Base-by-base conservation (phyloP, 2,113 vertebrate species). In the Nyctereutes procyonoides region DNA sequence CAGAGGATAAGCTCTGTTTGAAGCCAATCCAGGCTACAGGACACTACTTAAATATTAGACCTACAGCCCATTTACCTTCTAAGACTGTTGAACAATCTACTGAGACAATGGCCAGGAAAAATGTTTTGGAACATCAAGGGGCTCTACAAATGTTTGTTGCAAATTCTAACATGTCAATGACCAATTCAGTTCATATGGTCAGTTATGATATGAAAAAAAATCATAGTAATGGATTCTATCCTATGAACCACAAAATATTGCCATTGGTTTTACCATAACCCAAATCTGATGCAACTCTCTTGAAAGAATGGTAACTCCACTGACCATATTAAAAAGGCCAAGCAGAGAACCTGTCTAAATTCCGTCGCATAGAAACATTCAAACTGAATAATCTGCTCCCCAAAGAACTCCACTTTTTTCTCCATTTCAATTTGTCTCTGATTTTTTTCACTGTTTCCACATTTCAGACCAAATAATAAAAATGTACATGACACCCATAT, bases 151-250 rank as follows among this genome's bases (percentile, higher is more conserved):
- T 35, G 26, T 77, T 43, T 79, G 35, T 35, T 82, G 35, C 20
- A 71, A 90, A 85, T 48, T 96, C 62, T 95, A 96, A 67, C 28
- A 84, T 55, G 35, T 92, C 74, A 87, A 10, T 81, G 65, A 77
- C 8, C 5, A 13, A 28, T 56, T 79, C 20, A 28, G 32, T 19
- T 88, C 53, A 51, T 71, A 5, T 56, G 32, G 22, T 14, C 30
- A 74, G 30, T 86, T 48, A 51, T 16, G 65, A 83, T 48, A 26
- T 79, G 43, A 63, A 89, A 38, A 83, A 73, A 93, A 53, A 35
- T 13, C 8, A 63, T 3, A 56, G 32, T 26, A 56, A 90, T 17
- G 6, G 13, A 86, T 17, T 55, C 58, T 63, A 28, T 65, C 35
- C 8, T 3, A 26, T 4, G 24, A 83, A 73, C 48, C 60, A 90